Conservation (phyloP, 2,113 vertebrate genomes). For the Hippolais icterina region DNA sequence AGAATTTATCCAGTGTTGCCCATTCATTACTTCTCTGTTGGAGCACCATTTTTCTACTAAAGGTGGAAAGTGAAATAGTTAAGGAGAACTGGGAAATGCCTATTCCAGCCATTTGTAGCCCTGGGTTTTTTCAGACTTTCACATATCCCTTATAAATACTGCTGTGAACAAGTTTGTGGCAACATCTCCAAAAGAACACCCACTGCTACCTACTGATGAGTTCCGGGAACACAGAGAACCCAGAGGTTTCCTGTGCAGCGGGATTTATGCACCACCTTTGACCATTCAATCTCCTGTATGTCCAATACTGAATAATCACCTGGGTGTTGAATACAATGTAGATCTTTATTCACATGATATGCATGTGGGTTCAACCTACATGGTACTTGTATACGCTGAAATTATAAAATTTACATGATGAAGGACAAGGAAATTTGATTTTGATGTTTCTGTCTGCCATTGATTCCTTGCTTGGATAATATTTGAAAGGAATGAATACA, state of each 20-base stretch:
- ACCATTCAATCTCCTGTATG: neutral
- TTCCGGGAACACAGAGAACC: neutral
- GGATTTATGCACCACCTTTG: neutral
- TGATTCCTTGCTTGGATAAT: neutral
- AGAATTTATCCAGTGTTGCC: neutral
- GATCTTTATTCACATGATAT: neutral
- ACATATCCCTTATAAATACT: neutral
- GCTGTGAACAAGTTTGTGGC: neutral
- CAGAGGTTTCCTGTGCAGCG: neutral
- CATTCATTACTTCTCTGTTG: neutral
- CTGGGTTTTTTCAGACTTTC: neutral
- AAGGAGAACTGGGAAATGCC: neutral
- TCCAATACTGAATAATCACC: neutral
- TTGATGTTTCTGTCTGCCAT: neutral
- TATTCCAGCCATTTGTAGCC: neutral
- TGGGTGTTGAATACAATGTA: neutral
- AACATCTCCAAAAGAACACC: neutral
- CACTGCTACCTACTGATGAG: neutral
- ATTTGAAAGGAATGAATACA: too few species aligned
- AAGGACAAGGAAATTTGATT: neutral
- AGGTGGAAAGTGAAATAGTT: neutral
- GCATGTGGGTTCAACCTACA: neutral
- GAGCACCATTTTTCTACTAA: neutral
- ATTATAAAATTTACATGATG: neutral
- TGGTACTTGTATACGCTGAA: neutral